Base-by-base conservation (phyloP, 2,888 invertebrate species). In the Drosophila borborema region DNA sequence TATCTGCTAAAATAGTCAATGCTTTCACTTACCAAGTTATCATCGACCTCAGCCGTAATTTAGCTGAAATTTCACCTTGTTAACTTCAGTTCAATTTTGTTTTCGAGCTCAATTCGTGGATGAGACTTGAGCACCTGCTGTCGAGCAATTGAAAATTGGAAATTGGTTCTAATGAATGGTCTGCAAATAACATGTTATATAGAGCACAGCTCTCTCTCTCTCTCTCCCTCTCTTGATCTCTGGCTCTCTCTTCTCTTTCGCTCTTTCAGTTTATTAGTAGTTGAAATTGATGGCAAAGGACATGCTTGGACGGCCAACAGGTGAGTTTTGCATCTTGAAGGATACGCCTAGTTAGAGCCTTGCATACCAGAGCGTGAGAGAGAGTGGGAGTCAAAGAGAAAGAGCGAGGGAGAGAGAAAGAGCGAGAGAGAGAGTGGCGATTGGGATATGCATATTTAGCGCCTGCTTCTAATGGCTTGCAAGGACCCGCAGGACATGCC, bases 341-440 rank as follows among this genome's bases (percentile, higher is more conserved):
- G 83, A 85, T 63, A 83, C 74, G 83, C 77, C 80, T 83, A 67
- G 86, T 85, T 88, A 83, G 82, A 77, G 70, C 66, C 67, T 64
- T n/a, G 54, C 36, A 18, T 1, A 18, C 1, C 51, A 36, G 18
- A 14, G 18, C 36, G 4, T 18, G 34, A 20, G 51, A 34, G 36
- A 36, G 34, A 12, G 41, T 16, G 34, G 28, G 14, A 28, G 36
- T 4, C 36, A 63, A n/a, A 20, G 59, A 20, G 36, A 8, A n/a
- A 10, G 14, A 23, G 63, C 31, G 38, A 5, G 23, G 45, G n/a
- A 12, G 9, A 23, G 7, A 28, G 28, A 28, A 28, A 6, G 28
- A 28, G 28, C 28, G n/a, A 28, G 9, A 6, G 59, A 5, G 16
- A 16, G 36, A 18, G 16, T 7, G 12, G 18, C 60, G 45, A 23